These are phyloP conservation scores for Micoletzkya japonica DNA, from an alignment of 2,888 invertebrate species.

Conservation along the genomic window DNA sequence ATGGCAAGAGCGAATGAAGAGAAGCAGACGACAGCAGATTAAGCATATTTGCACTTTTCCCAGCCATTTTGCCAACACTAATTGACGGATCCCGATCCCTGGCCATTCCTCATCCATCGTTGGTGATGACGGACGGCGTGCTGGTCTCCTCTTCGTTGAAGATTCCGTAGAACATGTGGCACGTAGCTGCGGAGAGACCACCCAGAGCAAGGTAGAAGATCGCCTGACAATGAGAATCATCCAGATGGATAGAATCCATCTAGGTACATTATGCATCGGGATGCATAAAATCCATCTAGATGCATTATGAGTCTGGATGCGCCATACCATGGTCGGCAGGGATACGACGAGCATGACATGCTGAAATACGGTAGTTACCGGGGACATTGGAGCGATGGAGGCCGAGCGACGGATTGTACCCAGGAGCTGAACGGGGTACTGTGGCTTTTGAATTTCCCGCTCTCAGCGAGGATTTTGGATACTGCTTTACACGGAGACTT, in stretches of 20 bases:
- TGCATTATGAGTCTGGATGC: background rate
- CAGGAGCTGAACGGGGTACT: constrained; percentile 13
- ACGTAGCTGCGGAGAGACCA: background rate
- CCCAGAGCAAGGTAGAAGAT: background rate
- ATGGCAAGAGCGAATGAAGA: too few species aligned
- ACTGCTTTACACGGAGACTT: background rate
- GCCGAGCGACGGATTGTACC: constrained; percentile 2
- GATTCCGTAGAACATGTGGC: background rate
- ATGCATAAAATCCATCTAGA: background rate
- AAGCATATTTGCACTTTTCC: too few species aligned
- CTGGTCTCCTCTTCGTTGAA: background rate
- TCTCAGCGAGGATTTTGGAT: too few species aligned
- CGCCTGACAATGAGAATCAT: background rate
- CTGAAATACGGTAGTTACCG: background rate
- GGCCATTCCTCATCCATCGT: too few species aligned
- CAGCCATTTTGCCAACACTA: too few species aligned
- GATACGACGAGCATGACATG: constrained; percentile 5
- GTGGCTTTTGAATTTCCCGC: too few species aligned
- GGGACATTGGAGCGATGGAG: background rate
- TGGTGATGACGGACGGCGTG: background rate
- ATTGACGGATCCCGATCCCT: too few species aligned
- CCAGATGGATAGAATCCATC: background rate
- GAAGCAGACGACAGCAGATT: too few species aligned
- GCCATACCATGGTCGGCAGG: background rate
- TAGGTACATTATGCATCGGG: background rate